These are phyloP conservation scores for Andrena cerasifolii DNA, from an alignment of 1,140 invertebrate species.

Conservation along the genomic window DNA sequence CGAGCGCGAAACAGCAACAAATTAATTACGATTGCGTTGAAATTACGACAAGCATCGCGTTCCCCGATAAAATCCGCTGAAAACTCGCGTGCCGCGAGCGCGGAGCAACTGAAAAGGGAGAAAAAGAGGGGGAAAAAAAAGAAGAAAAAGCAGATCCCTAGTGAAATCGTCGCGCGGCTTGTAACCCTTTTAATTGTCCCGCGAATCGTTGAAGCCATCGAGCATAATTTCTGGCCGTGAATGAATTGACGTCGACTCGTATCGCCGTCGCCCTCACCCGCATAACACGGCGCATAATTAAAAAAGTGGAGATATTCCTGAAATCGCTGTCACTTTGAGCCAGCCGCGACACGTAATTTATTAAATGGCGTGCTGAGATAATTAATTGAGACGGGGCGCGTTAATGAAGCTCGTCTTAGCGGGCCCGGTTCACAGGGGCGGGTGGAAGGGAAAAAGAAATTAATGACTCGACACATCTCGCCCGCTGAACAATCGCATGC, in stretches of 20 bases:
- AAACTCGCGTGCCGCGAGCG: conserved; percentile 1
- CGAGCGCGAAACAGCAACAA: conserved; percentile 21
- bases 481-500: neutral
- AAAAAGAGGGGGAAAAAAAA: neutral
- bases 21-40: conserved; percentile 44
- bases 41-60: conserved; percentile 26
- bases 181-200: conserved; percentile 15
- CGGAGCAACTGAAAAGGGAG: no score
- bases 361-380: neutral
- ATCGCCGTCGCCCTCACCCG: neutral
- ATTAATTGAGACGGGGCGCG: conserved; percentile 14
- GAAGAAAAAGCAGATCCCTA: neutral
- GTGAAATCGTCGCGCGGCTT: neutral
- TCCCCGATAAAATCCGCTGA: neutral
- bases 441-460: neutral
- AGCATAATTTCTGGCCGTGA: conserved; percentile 1
- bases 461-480: neutral
- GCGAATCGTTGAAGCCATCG: neutral
- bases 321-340: neutral
- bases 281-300: neutral
- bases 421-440: neutral
- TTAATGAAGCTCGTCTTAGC: conserved; percentile 1
- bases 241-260: neutral
- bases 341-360: neutral
- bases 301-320: neutral